Evolutionary conservation across 2,113 vertebrate genomes (phyloP), one percentile per base, ranked within the genome.

Genomic region (Proteles cristata): DNA sequence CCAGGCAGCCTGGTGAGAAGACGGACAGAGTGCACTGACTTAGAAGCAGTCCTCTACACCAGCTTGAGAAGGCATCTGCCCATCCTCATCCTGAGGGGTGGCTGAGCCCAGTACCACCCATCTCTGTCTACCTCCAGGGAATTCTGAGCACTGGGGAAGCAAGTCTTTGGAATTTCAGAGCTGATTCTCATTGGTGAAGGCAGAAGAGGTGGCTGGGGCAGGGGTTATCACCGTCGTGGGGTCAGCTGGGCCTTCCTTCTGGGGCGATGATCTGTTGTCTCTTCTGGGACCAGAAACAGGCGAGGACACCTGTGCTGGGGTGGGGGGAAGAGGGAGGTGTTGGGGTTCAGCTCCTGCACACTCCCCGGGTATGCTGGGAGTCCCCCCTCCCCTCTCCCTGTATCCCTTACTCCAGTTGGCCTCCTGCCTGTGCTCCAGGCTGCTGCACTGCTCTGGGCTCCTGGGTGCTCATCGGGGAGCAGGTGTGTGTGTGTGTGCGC

Each of bases 401-500:
- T 9, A 31, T n/a, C 31, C 23, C 73, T 15, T 21, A 71, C 31
- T 35, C 71, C 21, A 50, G 71, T 8, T 39, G 8, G 0, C 6
- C 15, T 77, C n/a, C 26, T 12, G 2, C 17, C 28, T 19, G 33
- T 2, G 5, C 33, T 74, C 16, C 45, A 6, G 16, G 23, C 31
- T 23, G 19, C 7, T 15, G n/a, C 11, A 2, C 23, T 1, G 17
- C 31, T 2, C 33, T 1, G 0, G 1, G 45, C 10, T 4, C 9
- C 58, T 19, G 15, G 19, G 6, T 0, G 39, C 65, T 17, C 68
- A 14, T 83, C 50, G 50, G 3, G 4, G 16, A 31, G 68, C n/a
- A 4, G 25, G 68, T 65, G 55, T 68, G 19, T 11, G 31, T 7
- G 55, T 39, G 53, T 25, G 53, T 61, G 4, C 53, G 53, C 14